A percentile compares a stretch with the other conserved stretches of the same genome.
Evolutionary conservation across 2,113 vertebrate genomes (phyloP).

Genomic region (Myiopsitta monachus): DNA sequence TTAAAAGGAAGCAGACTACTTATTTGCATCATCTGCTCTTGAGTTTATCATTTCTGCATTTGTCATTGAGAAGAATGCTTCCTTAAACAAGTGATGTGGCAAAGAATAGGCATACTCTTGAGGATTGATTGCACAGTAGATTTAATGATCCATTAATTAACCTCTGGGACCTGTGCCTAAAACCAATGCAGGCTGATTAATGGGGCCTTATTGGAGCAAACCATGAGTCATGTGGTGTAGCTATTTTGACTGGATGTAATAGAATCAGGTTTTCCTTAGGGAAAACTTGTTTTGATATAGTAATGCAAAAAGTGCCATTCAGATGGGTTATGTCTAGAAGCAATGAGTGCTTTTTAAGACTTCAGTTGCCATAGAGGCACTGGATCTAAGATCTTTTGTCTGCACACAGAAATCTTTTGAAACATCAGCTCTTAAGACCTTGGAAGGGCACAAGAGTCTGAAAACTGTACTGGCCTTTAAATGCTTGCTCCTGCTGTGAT

Average conservation of each 20-base stretch:
- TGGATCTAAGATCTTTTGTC: conserved; percentile 28
- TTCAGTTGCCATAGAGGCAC: conserved; percentile 52
- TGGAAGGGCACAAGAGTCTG: background rate
- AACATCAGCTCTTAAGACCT: background rate
- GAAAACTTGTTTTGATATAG: conserved; percentile 61
- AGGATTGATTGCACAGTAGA: conserved; percentile 54
- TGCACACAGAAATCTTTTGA: background rate
- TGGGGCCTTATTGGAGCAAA: conserved; percentile 63
- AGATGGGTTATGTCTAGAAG: conserved; percentile 55
- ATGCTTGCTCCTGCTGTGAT: conserved; percentile 9
- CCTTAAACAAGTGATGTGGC: conserved; percentile 20
- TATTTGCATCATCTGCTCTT: background rate
- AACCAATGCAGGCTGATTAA: conserved; percentile 59
- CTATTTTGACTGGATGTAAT: conserved; percentile 49
- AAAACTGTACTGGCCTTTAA: conserved; percentile 9
- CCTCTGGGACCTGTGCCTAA: conserved; percentile 56
- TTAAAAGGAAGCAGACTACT: background rate
- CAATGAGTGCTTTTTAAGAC: conserved; percentile 59
- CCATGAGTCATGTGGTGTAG: conserved; percentile 15
- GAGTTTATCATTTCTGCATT: background rate
- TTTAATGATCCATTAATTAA: conserved; percentile 70
- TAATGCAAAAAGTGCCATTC: conserved; percentile 57
- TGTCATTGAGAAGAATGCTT: background rate
- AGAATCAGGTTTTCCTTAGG: conserved; percentile 61
- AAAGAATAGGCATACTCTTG: background rate